These are phyloP conservation scores for Asarcornis scutulata DNA, from an alignment of 2,113 vertebrate genomes.

Conservation along the genomic window DNA sequence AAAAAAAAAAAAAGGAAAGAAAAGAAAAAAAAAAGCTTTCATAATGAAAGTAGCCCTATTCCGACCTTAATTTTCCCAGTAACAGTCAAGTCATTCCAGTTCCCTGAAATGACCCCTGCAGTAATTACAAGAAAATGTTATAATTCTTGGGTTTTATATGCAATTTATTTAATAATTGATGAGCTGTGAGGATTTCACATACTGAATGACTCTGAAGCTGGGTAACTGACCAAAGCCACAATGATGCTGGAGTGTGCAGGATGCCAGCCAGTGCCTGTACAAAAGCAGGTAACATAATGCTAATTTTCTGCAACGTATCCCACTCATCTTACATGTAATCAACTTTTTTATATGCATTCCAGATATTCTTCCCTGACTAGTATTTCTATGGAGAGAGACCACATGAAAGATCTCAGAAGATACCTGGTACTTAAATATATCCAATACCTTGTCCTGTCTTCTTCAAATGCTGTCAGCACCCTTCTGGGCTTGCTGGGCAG, in stretches of 20 bases:
- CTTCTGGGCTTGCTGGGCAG: conserved; percentile 77
- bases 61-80: neutral
- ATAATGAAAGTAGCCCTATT: neutral
- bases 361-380: conserved; percentile 18
- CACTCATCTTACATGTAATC: neutral
- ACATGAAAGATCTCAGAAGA: conserved; percentile 74
- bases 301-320: neutral
- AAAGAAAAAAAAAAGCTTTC: too few species aligned
- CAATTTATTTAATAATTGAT: neutral
- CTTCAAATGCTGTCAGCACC: conserved; percentile 48
- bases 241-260: accelerated
- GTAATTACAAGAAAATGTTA: neutral
- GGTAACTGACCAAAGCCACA: neutral
- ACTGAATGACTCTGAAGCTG: neutral
- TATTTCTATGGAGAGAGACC: conserved; percentile 58
- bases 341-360: neutral
- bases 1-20: neutral
- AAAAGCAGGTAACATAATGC: neutral
- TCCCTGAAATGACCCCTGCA: neutral
- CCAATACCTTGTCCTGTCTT: conserved; percentile 79
- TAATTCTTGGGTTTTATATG: neutral
- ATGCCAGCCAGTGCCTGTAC: neutral
- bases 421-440: conserved; percentile 82
- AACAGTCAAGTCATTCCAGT: neutral
- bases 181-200: neutral